Evolutionary conservation across 37 sponge, comb jelly and placozoan genomes (phyloP), one percentile per base, ranked within the genome.

Genomic region (Oopsacas minuta): DNA sequence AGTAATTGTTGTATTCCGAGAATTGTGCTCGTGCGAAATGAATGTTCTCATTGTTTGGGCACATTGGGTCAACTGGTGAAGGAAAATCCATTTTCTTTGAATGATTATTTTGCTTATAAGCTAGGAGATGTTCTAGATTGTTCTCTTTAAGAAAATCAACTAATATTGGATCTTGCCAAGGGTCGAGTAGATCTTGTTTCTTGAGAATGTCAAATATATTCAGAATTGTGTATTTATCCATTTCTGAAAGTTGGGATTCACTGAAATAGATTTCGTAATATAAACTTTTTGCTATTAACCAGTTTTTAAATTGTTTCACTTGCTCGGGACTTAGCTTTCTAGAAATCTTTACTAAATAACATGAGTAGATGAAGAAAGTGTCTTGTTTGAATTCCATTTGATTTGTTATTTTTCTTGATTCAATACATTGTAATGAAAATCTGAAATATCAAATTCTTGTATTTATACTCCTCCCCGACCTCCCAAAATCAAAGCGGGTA

Each of bases 151-250:
- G 30, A 34, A 61, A 61, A 12, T 61, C 75, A 32, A 3, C 30
- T 25, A 61, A 3, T 25, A 61, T 61, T 25, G 22, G 22, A 12
- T 61, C 28, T 25, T 34, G 28, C 17, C 7, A 61, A 61, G 7
- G 75, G 28, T 61, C 30, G 75, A 61, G 22, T n/a, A 61, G 22
- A 7, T 12, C 75, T 61, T 61, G 22, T 3, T 10, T 25, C 22
- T 61, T 61, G 5, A 61, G 22, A 61, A 61, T 61, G 7, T 61
- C 75, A n/a, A 61, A 61, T 25, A 61, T 61, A 20, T 20, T 5
- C 20, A 61, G 75, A 61, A 61, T 12, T 3, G 75, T 20, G 75
- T 61, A 61, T 61, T 61, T 61, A 61, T 61, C 75, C 75, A 61
- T 61, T 61, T 61, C 75, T 61, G 75, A 61, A 61, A 61, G 20